Percentiles rank a stretch among this genome's conserved stretches.
These are phyloP conservation scores for Tetraneura akinire DNA, from an alignment of 1,140 invertebrate species.

Conservation along the genomic window DNA sequence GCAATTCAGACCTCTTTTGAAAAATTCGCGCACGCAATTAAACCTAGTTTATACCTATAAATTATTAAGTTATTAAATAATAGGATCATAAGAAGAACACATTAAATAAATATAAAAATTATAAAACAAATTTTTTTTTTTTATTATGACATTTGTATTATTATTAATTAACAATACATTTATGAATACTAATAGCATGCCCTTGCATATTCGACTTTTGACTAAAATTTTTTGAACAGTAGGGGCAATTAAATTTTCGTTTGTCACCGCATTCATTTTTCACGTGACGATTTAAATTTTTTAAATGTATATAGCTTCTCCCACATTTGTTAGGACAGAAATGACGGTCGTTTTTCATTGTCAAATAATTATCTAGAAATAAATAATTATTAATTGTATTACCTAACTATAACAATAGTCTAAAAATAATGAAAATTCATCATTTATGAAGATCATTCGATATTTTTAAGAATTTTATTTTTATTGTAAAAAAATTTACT, in stretches of 20 bases:
- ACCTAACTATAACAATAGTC: too few species aligned
- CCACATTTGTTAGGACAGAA: conserved; percentile 49
- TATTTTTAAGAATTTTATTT: too few species aligned
- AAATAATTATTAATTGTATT: too few species aligned
- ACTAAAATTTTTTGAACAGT: conserved; percentile 32
- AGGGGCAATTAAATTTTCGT: neutral
- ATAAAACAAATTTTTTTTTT: neutral
- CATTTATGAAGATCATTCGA: too few species aligned
- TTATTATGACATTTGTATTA: too few species aligned
- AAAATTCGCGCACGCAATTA: too few species aligned
- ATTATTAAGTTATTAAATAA: too few species aligned
- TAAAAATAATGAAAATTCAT: too few species aligned
- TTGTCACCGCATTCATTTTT: conserved; percentile 31
- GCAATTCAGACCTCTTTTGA: too few species aligned
- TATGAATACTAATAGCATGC: conserved; percentile 55
- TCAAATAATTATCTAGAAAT: neutral
- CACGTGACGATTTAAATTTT: neutral
- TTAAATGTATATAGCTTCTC: conserved; percentile 11
- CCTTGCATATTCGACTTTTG: conserved; percentile 60
- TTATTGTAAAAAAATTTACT: too few species aligned
- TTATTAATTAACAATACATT: conserved; percentile 14
- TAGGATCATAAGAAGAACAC: too few species aligned
- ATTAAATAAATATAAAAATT: neutral
- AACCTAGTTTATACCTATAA: too few species aligned
- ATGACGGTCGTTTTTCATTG: neutral